Base-by-base conservation (phyloP, 2,797 vertebrate genomes). In the Micromesistius poutassou region DNA sequence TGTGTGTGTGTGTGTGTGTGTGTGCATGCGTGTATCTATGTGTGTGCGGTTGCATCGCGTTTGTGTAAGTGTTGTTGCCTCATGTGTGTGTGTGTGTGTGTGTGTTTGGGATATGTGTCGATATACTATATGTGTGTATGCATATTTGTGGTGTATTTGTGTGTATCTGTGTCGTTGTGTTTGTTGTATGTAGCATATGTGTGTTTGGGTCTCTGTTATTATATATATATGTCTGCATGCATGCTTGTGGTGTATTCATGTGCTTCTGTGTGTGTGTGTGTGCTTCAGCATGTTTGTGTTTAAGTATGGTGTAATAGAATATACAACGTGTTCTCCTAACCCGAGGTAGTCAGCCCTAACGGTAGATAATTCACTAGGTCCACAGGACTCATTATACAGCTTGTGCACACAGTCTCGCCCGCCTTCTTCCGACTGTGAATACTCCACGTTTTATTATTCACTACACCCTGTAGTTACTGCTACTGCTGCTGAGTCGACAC, bases 371-470 rank as follows among this genome's bases (percentile, higher is more conserved):
- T 66, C 10, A 71, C 33, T 30, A 81, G 38, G 36, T 73, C 22
- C 25, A 35, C n/a, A 50, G 19, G 14, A 73, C 33, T 55, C 3
- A 25, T 8, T 5, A 12, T 25, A 38, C 36, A 73, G 16, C 71
- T 31, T 1, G 22, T 46, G 38, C n/a, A 3, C 74, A n/a, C 25
- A 31, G 28, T 31, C 28, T 77, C 28, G 77, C 3, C 72, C 9
- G 62, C 33, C 30, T 14, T 12, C 19, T 74, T 5, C 42, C 81
- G 81, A 78, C 55, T 36, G 13, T 76, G 79, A 68, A 80, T 35
- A 75, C 74, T 85, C 84, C 85, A 91, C 91, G 88, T 91, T 90
- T 90, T 82, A 91, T 89, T 77, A 78, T 83, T 84, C 46, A 50
- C 74, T 36, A 28, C 35, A 79, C 80, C 86, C 81, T 9, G 5